Evolutionary conservation across 2,113 vertebrate genomes (phyloP).

Genomic region (Anoplopoma fimbria): DNA sequence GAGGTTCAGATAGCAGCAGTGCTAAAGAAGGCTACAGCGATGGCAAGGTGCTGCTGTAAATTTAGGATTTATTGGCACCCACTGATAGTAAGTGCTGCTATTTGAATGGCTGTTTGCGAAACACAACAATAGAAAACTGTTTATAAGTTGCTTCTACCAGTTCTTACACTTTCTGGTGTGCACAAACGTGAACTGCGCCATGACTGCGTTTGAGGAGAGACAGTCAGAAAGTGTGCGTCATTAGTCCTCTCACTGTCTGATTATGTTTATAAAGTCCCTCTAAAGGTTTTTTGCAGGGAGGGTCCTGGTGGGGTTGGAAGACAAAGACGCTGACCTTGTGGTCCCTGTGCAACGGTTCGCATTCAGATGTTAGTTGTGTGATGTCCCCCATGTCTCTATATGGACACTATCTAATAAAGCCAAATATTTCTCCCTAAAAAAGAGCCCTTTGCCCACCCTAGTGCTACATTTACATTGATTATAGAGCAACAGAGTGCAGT

Average conservation of each 20-base stretch:
- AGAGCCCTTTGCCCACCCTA: neutral
- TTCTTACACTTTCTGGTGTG: neutral
- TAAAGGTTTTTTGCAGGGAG: neutral
- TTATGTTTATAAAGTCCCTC: neutral
- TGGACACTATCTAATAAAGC: neutral
- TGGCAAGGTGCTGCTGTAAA: neutral
- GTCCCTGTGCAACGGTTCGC: neutral
- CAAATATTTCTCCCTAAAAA: neutral
- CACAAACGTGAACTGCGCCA: too few species aligned
- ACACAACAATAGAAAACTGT: neutral
- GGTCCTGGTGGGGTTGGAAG: neutral
- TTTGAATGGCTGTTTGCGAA: neutral
- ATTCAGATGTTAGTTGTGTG: neutral
- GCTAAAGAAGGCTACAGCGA: neutral
- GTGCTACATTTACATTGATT: neutral
- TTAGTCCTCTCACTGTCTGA: neutral
- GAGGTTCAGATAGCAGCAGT: neutral
- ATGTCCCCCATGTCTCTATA: neutral
- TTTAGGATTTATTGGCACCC: neutral
- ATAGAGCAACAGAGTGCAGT: neutral
- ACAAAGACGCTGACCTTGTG: neutral
- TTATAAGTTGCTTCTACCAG: neutral
- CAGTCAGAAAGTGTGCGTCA: neutral
- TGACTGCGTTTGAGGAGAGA: neutral
- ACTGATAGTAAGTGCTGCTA: neutral